Conservation (phyloP, 2,888 invertebrate species). For the Agrochola litura region DNA sequence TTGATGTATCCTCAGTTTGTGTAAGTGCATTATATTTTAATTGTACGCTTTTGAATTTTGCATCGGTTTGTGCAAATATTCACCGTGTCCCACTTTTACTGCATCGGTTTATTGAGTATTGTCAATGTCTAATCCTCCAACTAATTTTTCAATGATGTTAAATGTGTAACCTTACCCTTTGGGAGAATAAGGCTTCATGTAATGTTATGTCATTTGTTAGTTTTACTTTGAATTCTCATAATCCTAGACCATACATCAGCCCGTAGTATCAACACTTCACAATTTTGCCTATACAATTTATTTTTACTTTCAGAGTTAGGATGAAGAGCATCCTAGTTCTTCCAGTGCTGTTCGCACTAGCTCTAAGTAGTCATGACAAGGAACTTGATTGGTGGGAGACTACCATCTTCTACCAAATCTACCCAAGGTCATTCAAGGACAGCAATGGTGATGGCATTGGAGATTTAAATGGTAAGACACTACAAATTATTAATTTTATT, state of each 20-base stretch:
- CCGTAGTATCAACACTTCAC: no score
- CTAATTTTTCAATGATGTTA: not conserved
- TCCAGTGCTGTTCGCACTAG: constrained; percentile 71
- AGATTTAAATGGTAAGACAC: constrained; percentile 88
- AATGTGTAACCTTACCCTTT: no score
- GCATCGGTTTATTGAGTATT: not conserved
- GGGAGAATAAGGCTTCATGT: no score
- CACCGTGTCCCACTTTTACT: not conserved
- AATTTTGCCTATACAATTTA: not conserved
- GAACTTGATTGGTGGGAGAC: constrained; percentile 94
- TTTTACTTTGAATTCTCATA: not conserved
- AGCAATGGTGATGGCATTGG: constrained; percentile 94
- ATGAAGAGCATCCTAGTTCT: constrained; percentile 69
- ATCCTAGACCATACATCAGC: not conserved
- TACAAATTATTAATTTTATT: not conserved
- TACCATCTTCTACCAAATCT: constrained; percentile 94
- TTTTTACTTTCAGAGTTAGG: constrained; percentile 46
- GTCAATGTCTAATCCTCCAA: not conserved
- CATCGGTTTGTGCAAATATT: not conserved
- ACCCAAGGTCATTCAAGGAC: constrained; percentile 95
- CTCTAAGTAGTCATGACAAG: constrained; percentile 66
- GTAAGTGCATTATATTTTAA: not conserved
- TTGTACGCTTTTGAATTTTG: not conserved
- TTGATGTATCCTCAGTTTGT: not conserved
- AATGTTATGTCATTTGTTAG: not conserved